Base-by-base conservation (phyloP, 2,797 vertebrate species). In the Sylvilagus floridanus region DNA sequence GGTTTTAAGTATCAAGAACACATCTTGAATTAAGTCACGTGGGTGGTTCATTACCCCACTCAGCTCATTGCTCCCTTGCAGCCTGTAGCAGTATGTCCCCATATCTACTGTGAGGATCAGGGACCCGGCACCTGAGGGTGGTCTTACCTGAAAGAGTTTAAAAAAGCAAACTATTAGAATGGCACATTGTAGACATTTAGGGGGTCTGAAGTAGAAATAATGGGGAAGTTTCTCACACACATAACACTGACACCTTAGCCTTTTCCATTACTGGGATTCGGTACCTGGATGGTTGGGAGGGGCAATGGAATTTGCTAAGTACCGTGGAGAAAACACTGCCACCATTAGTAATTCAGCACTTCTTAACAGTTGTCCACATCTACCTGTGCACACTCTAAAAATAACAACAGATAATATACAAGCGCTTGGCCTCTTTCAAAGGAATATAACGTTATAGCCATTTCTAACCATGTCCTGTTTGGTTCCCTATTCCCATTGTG, bases 391-490 rank as follows among this genome's bases (percentile, higher is more conserved):
- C 4, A 26, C 71, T 69, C 60, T 6, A 50, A 62, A 60, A 47
- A 86, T 16, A 69, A 81, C 60, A 93, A 21, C 30, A 75, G 77
- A 72, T 76, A 91, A 82, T 62, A 75, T 28, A 50, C 21, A 95
- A 93, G 60, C 7, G 75, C 26, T 14, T 71, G 68, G 11, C 71
- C 83, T 75, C 77, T 83, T 88, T 84, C 21, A 92, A 92, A 93
- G 42, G 4, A 77, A 30, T 76, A 17, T 47, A 63, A 57, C 86
- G 10, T 65, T 85, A n/a, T 66, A 81, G 47, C 86, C 19, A 37
- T 78, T 72, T 83, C 68, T 68, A 75, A 71, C 84, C 28, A 16
- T 83, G 72, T 63, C n/a, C 72, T 2, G 0, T 86, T 94, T n/a
- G 91, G 42, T 82, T 84, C 9, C 11, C 57, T 50, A 0, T 63